These are phyloP conservation scores for Nilaparvata lugens DNA, from an alignment of 1,140 invertebrate genomes.

Conservation along the genomic window DNA sequence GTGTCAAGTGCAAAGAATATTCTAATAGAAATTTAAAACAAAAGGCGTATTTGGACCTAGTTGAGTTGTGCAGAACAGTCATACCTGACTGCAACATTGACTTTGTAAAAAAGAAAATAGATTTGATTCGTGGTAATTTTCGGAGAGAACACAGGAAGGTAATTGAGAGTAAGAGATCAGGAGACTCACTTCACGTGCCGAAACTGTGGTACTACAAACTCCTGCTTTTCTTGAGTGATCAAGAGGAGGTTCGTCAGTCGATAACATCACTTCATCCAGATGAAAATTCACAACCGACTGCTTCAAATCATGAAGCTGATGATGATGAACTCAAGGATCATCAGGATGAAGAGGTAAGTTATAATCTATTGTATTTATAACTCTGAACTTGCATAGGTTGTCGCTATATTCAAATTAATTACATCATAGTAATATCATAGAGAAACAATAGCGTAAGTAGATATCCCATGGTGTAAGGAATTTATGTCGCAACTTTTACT, in stretches of 20 bases:
- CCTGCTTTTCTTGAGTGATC: background rate
- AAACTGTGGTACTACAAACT: constrained; percentile 9
- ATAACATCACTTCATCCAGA: background rate
- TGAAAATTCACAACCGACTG: background rate
- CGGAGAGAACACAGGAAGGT: background rate
- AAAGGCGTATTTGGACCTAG: background rate
- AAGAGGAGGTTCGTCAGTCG: background rate
- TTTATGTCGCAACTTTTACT: too few relatives aligned
- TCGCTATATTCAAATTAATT: background rate
- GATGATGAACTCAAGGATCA: background rate
- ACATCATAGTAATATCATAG: background rate
- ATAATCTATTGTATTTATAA: background rate
- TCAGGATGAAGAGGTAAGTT: background rate
- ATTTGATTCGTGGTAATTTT: constrained; percentile 16
- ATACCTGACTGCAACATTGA: constrained; percentile 12
- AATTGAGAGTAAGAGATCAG: constrained; percentile 14
- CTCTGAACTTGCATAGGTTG: background rate
- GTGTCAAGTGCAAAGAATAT: background rate
- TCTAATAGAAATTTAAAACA: background rate
- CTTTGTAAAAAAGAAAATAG: constrained; percentile 12
- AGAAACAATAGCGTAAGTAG: too few relatives aligned
- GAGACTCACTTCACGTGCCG: background rate
- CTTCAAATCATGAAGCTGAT: background rate
- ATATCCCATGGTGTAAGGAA: too few relatives aligned
- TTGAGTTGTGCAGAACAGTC: background rate